phyloP scores from a whole-genome alignment of 2,888 invertebrate genomes.

The Sinopyrophorus schimmeli region DNA sequence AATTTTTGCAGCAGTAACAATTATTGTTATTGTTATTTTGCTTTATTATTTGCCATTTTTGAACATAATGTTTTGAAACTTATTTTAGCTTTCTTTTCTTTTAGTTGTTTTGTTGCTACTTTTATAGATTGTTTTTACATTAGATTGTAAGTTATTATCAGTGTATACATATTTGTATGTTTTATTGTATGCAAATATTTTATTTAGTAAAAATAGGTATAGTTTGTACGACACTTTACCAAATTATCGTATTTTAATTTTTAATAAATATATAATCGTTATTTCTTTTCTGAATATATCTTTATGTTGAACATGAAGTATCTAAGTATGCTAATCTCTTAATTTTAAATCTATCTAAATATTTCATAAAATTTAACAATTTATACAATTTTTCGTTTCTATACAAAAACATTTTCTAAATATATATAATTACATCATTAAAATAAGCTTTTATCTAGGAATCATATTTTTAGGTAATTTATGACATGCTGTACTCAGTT shows the following conservation, averaged over 20 bases:
- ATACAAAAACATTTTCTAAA: too few relatives aligned
- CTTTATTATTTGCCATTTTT: slow-evolving; percentile 13
- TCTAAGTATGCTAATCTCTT: too few relatives aligned
- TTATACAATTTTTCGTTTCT: too few relatives aligned
- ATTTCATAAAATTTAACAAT: too few relatives aligned
- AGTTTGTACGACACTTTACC: slow-evolving; percentile 52
- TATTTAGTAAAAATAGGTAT: slow-evolving; percentile 43
- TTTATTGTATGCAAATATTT: slow-evolving; percentile 33
- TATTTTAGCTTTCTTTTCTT: slow-evolving; percentile 5
- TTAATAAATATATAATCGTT: slow-evolving; percentile 43
- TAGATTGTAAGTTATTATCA: slow-evolving; percentile 17
- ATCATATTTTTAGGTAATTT: too few relatives aligned
- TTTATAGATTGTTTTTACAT: slow-evolving; percentile 23
- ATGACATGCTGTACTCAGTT: too few relatives aligned
- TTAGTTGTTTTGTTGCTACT: slow-evolving; percentile 22
- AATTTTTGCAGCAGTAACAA: slow-evolving; percentile 22
- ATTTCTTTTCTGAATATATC: too few relatives aligned
- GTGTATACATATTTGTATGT: slow-evolving; percentile 38
- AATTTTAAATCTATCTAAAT: too few relatives aligned
- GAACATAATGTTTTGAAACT: slow-evolving; percentile 1
- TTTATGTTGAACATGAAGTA: too few relatives aligned
- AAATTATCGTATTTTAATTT: slow-evolving; percentile 53
- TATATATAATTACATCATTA: too few relatives aligned
- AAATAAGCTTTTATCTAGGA: too few relatives aligned
- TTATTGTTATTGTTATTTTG: slow-evolving; percentile 14